phyloP scores from a whole-genome alignment of 2,797 vertebrate species.

The Potorous gilbertii region DNA sequence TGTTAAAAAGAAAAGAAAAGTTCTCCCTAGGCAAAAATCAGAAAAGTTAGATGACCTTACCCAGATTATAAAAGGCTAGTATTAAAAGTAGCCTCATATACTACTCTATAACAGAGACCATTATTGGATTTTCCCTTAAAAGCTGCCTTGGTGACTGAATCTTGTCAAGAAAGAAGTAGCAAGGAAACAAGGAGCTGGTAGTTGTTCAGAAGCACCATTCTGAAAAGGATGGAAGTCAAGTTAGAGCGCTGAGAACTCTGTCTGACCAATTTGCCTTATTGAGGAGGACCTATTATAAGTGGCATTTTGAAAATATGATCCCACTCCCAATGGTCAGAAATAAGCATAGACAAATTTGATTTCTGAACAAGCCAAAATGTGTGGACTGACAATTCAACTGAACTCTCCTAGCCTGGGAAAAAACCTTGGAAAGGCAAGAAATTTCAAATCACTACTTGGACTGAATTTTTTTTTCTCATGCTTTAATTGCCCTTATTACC shows the following conservation, averaged over 20 bases:
- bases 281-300: constrained; percentile 36
- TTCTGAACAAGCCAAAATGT: constrained; percentile 24
- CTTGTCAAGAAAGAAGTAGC: constrained; percentile 35
- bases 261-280: background rate
- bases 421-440: background rate
- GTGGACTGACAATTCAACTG: constrained; percentile 21
- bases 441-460: background rate
- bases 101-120: background rate
- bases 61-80: constrained; percentile 72
- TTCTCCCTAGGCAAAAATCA: constrained; percentile 82
- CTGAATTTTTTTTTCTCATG: constrained; percentile 11
- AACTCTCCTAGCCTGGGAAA: constrained; percentile 14
- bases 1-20: constrained; percentile 79
- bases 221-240: too few relatives aligned
- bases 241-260: too few relatives aligned
- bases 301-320: constrained; percentile 57
- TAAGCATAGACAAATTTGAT: constrained; percentile 53
- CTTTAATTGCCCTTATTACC: background rate
- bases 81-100: constrained; percentile 76
- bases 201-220: constrained; percentile 67
- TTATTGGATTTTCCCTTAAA: constrained; percentile 69
- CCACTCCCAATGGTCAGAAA: constrained; percentile 6
- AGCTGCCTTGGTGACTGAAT: constrained; percentile 66
- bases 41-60: constrained; percentile 77
- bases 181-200: constrained; percentile 43